phyloP scores from a whole-genome alignment of 2,797 vertebrate genomes.

The Telmatherina bonti region DNA sequence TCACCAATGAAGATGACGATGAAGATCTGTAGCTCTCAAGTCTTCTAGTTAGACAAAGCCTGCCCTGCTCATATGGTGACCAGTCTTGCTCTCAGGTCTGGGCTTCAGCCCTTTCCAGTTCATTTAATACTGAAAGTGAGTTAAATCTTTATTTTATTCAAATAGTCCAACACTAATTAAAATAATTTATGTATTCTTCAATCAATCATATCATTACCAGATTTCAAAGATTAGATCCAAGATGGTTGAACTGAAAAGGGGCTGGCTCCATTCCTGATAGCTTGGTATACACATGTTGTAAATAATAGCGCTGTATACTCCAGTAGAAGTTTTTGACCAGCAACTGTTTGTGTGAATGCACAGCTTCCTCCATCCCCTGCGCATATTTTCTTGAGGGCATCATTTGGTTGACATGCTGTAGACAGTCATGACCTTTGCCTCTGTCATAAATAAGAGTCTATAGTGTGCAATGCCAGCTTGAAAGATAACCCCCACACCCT shows the following conservation, averaged over 20 bases:
- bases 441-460: slow-evolving; percentile 61
- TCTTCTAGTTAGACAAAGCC: slow-evolving; percentile 63
- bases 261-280: slow-evolving; percentile 52
- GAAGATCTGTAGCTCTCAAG: slow-evolving; percentile 69
- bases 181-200: slow-evolving; percentile 11
- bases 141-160: slow-evolving; percentile 21
- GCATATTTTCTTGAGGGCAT: slow-evolving; percentile 59
- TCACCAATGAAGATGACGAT: slow-evolving; percentile 63
- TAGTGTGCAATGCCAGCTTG: slow-evolving; percentile 66
- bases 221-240: slow-evolving; percentile 32
- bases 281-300: slow-evolving; percentile 68
- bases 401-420: slow-evolving; percentile 58
- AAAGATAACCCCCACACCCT: slow-evolving; percentile 69
- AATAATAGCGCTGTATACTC: slow-evolving; percentile 74
- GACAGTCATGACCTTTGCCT: slow-evolving; percentile 67
- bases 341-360: slow-evolving; percentile 73
- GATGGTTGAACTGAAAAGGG: slow-evolving; percentile 56
- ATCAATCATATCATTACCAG: slow-evolving; percentile 20
- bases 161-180: slow-evolving; percentile 10
- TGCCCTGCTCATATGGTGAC: slow-evolving; percentile 44
- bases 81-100: slow-evolving; percentile 47
- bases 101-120: slow-evolving; percentile 52
- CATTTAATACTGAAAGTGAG: slow-evolving; percentile 29
- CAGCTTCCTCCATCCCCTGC: slow-evolving; percentile 54
- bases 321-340: slow-evolving; percentile 77